phyloP scores from a whole-genome alignment of 2,113 vertebrate genomes.

The Capricornis sumatraensis region DNA sequence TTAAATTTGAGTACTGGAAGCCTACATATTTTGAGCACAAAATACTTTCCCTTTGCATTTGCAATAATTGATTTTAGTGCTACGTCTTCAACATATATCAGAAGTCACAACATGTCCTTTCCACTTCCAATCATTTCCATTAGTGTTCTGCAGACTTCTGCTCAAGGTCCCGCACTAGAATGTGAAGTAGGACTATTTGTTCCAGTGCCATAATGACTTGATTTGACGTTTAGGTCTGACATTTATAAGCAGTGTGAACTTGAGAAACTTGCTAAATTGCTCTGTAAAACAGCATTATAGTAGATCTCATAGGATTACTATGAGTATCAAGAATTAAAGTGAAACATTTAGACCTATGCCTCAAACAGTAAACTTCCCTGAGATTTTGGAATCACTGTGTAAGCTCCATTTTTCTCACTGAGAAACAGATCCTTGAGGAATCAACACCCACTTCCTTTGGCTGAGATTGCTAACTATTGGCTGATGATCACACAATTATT shows the following conservation, averaged over 20 bases:
- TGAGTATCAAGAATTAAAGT: neutral
- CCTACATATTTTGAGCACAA: neutral
- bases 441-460: neutral
- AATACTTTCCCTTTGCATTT: neutral
- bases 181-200: neutral
- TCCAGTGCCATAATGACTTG: neutral
- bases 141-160: neutral
- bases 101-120: neutral
- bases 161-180: neutral
- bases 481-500: neutral
- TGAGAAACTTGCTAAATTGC: neutral
- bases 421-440: neutral
- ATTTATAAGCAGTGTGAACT: neutral
- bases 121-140: neutral
- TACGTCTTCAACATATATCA: neutral
- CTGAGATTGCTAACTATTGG: neutral
- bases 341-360: neutral
- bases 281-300: neutral
- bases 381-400: neutral
- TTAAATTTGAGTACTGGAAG: neutral
- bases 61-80: neutral
- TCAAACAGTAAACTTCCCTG: neutral
- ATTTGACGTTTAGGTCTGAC: neutral
- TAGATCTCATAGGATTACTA: neutral
- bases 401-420: neutral